These are phyloP conservation scores for Eleginops maclovinus DNA, from an alignment of 2,113 vertebrate genomes.

Conservation along the genomic window DNA sequence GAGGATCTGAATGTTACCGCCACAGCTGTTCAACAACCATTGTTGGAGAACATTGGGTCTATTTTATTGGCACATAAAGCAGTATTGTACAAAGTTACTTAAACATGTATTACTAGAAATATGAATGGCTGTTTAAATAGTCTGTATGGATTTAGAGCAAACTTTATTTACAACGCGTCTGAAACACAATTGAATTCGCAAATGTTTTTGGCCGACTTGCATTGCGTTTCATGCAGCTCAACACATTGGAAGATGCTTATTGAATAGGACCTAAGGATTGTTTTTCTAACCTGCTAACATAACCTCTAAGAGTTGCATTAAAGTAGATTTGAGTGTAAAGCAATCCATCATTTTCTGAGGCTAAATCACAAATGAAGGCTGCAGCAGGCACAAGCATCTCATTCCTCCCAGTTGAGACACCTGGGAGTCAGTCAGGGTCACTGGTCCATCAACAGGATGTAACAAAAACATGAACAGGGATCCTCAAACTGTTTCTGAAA, in stretches of 20 bases:
- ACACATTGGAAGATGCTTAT: neutral
- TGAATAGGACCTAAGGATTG: neutral
- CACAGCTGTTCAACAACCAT: neutral
- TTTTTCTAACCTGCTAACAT: neutral
- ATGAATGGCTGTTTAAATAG: too few species aligned
- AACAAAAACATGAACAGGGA: neutral
- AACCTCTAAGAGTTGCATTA: neutral
- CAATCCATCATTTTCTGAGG: neutral
- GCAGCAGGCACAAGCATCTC: neutral
- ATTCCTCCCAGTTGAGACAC: constrained; percentile 8
- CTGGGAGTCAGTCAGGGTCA: constrained; percentile 9
- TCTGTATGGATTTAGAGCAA: too few species aligned
- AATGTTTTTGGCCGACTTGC: too few species aligned
- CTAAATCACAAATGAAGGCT: neutral
- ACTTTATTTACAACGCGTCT: too few species aligned
- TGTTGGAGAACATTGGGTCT: neutral
- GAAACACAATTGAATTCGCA: too few species aligned
- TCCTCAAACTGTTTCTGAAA: neutral
- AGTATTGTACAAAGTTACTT: neutral
- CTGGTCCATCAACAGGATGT: neutral
- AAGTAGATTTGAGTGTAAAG: neutral
- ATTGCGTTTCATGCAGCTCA: neutral
- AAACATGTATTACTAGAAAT: neutral
- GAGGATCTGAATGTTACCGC: neutral
- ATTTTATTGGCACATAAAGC: neutral